Base-by-base conservation (phyloP, 2,113 vertebrate species). In the Craseonycteris thonglongyai region DNA sequence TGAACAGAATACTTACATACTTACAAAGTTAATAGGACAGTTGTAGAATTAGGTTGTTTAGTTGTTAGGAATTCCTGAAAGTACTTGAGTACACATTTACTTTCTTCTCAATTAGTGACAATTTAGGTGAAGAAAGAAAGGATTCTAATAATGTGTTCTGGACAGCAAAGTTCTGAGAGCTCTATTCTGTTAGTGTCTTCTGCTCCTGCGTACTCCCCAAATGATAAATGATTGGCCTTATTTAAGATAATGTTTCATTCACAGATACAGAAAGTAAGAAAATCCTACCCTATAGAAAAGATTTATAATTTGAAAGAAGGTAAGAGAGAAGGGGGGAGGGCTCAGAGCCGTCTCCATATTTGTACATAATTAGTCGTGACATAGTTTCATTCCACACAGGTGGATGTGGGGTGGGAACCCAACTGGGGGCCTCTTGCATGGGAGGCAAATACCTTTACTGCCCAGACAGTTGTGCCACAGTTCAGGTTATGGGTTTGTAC, bases 231-330 rank as follows among this genome's bases (percentile, higher is more conserved):
- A 72, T 59, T 58, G 65, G 63, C 8, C 10, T 74, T 91, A n/a
- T 92, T 94, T 76, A 76, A 97, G 72, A 78, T 40, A 81, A 83
- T n/a, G 15, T 58, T 95, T 83, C 5, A 76, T 33, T 11, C 16
- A 40, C 49, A 72, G 54, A 88, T 42, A 79, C 2, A 6, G 42
- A 49, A 66, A 90, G 71, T 83, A 94, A 74, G 58, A 94, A 94
- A 91, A 63, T 71, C 22, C 33, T 65, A 42, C 6, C 30, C 15
- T 89, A 3, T 9, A 21, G n/a, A n/a, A n/a, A n/a, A n/a, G n/a
- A n/a, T n/a, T n/a, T n/a, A n/a, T n/a, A n/a, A n/a, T n/a, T n/a
- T n/a, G n/a, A n/a, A n/a, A n/a, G n/a, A n/a, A n/a, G n/a, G n/a
- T n/a, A n/a, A n/a, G n/a, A n/a, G n/a, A n/a, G n/a, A n/a, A n/a